Evolutionary conservation across 2,888 invertebrate species (phyloP), one percentile per base, ranked within the genome.

Genomic region (Imbricaverruca yamaguchii): DNA sequence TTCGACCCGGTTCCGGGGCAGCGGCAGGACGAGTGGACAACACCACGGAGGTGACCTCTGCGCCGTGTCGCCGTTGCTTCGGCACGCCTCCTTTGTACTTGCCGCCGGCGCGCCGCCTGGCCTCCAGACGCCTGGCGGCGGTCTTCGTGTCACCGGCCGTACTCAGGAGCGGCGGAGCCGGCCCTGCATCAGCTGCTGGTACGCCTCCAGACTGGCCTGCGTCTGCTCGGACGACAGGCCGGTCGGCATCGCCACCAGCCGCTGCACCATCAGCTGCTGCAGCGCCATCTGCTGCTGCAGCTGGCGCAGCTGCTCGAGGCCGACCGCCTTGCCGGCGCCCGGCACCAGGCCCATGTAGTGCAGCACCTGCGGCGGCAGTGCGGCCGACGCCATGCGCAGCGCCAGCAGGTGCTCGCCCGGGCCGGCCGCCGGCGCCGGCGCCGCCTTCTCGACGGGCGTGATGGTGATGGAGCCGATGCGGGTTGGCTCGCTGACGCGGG

Each of bases 401-500:
- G 77, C 77, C 77, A 77, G 55, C 77, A 55, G 55, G 10, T 53
- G 77, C 21, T 77, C 21, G 18, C 53, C n/a, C 21, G 55, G 23
- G 55, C 55, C 55, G 55, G 67, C 23, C 23, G 67, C 18, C 55
- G 55, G 18, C 55, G 18, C 55, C 77, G 55, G 12, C 77, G 77
- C 53, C 77, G 15, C 18, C 55, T 77, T 77, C 55, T 77, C 55
- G 21, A 77, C 77, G 18, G 77, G 77, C 21, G 77, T 77, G 77
- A 77, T 77, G 77, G 77, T 77, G 77, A 77, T 77, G 77, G 55
- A 55, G 55, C 77, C 77, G 77, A 77, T 55, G 53, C 77, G 77
- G 55, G 55, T 9, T 0, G 77, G 77, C 77, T 55, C 55, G 21
- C 55, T 0, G 55, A 53, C 39, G 39, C 39, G 7, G 53, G 55